Percentiles rank a stretch among this genome's conserved stretches.
Evolutionary conservation across 2,113 vertebrate genomes (phyloP).

Genomic region (Coracopsis vasa): DNA sequence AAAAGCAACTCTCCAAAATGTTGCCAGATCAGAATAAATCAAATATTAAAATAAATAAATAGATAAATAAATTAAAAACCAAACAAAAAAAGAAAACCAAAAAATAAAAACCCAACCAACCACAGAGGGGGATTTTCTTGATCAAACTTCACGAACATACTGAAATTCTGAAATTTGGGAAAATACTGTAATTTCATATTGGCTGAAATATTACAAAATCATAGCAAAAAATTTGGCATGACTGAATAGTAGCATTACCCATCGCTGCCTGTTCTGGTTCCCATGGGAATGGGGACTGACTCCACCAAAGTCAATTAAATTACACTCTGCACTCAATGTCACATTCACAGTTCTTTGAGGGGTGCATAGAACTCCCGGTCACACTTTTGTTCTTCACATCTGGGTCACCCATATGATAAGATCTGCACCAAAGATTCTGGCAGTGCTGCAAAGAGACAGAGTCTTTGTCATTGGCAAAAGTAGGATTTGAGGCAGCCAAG

Average conservation of each 20-base stretch:
- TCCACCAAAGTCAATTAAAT: not conserved
- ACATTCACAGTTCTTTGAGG: not conserved
- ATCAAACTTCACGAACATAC: not conserved
- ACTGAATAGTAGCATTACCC: not conserved
- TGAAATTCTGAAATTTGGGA: not conserved
- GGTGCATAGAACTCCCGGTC: not conserved
- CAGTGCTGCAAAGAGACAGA: not conserved
- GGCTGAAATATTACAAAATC: not conserved
- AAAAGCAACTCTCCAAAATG: not conserved
- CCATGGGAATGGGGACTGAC: not conserved
- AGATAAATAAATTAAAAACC: too few species aligned
- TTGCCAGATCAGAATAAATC: not conserved
- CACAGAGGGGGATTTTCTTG: accelerated
- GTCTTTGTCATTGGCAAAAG: conserved; percentile 1
- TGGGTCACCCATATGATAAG: conserved; percentile 5
- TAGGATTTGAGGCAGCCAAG: conserved; percentile 10
- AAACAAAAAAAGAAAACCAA: too few species aligned
- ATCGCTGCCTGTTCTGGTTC: not conserved
- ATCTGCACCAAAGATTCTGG: conserved; percentile 27
- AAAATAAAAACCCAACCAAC: not conserved
- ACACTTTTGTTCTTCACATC: not conserved
- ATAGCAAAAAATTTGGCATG: not conserved
- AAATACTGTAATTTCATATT: not conserved
- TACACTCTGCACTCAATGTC: not conserved
- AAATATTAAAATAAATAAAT: too few species aligned